Conservation (phyloP, 2,113 vertebrate species). For the Mustelus asterias region DNA sequence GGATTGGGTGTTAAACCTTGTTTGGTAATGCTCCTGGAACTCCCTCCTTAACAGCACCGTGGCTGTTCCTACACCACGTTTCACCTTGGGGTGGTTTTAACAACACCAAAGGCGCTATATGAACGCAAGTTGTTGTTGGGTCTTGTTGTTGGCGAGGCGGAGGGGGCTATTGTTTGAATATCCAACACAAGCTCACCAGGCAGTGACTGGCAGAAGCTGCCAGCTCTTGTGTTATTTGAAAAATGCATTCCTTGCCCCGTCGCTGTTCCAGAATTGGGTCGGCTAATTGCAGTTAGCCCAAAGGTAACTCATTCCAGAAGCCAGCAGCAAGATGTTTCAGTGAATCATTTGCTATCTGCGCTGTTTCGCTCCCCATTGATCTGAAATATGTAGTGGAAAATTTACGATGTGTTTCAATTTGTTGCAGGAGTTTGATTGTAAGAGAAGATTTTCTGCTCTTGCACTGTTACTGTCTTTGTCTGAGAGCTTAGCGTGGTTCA, state of each 20-base stretch:
- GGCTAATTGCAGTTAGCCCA: not conserved
- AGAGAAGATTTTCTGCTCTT: not conserved
- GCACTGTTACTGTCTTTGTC: not conserved
- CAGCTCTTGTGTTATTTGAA: not conserved
- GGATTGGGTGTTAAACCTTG: not conserved
- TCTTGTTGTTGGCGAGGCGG: not conserved
- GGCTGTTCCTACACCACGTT: too few relatives aligned
- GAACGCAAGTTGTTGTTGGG: not conserved
- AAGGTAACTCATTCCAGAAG: not conserved
- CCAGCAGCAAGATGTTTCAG: not conserved
- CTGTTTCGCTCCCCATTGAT: not conserved
- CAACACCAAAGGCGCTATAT: not conserved
- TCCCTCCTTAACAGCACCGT: too few relatives aligned
- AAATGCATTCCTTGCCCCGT: not conserved
- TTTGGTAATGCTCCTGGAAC: not conserved
- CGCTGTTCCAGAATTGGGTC: not conserved
- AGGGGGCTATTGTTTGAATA: too few relatives aligned
- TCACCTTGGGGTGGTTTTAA: not conserved
- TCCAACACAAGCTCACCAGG: not conserved
- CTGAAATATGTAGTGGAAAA: conserved; percentile 5
- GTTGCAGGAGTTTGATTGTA: not conserved
- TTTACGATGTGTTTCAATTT: not conserved
- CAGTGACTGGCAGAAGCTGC: not conserved
- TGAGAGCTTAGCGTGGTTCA: not conserved
- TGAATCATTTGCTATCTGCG: not conserved